Percentiles rank a stretch among this genome's conserved stretches.
Conservation (phyloP, 1,140 invertebrate genomes). For the Temnothorax curvispinosus region DNA sequence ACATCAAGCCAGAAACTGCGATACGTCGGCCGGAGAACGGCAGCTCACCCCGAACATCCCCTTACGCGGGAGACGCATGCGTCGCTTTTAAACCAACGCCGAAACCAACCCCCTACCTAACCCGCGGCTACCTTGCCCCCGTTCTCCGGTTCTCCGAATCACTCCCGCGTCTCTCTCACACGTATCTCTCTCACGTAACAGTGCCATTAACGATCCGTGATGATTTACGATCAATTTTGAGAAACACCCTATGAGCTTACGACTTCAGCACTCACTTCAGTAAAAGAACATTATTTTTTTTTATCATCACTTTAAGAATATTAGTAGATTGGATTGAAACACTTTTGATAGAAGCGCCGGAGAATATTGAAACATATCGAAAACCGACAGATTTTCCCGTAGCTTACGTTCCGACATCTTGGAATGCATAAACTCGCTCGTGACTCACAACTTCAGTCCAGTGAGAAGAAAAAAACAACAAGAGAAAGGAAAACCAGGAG, state of each 20-base stretch:
- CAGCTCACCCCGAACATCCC: constrained; percentile 80
- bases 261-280: neutral
- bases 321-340: neutral
- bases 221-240: constrained; percentile 25
- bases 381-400: neutral
- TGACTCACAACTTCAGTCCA: constrained; percentile 22
- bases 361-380: constrained; percentile 12
- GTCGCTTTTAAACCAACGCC: constrained; percentile 83
- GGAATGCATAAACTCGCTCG: constrained; percentile 36
- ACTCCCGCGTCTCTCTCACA: constrained; percentile 1
- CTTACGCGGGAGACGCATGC: constrained; percentile 82
- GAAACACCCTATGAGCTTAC: neutral
- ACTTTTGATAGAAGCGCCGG: neutral
- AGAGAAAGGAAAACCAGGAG: neutral
- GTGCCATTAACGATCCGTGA: constrained; percentile 1
- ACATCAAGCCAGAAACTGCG: constrained; percentile 85
- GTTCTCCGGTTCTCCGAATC: constrained; percentile 21
- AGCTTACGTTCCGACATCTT: neutral
- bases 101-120: constrained; percentile 76
- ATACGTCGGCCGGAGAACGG: constrained; percentile 81
- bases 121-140: constrained; percentile 57
- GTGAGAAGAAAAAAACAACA: neutral
- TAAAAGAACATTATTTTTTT: neutral
- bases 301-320: neutral
- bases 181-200: neutral